These are phyloP conservation scores for Benitochromis conjunctus DNA, from an alignment of 2,113 vertebrate species.

Conservation along the genomic window DNA sequence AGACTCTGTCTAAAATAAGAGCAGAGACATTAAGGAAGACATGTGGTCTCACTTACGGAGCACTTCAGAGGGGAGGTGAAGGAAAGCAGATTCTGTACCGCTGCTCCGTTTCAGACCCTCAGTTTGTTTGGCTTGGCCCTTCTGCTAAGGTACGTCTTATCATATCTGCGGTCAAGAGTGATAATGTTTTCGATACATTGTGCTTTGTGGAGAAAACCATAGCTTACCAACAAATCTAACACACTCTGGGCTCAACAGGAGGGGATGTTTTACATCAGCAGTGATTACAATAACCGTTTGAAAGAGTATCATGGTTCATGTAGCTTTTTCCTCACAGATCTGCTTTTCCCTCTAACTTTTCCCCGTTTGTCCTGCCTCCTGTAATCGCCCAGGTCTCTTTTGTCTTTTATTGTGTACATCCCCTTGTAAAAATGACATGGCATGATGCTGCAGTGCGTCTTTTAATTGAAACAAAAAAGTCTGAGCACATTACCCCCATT, in stretches of 20 bases:
- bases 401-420: not conserved
- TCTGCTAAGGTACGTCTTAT: not conserved
- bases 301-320: not conserved
- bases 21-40: not conserved
- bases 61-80: not conserved
- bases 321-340: not conserved
- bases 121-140: slow-evolving; percentile 24
- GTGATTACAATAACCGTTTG: not conserved
- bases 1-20: not conserved
- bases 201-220: slow-evolving; percentile 6
- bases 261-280: not conserved
- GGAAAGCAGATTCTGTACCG: not conserved
- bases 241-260: not conserved
- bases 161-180: not conserved
- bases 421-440: not conserved
- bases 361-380: not conserved
- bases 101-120: not conserved
- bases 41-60: not conserved
- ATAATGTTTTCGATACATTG: slow-evolving; percentile 27
- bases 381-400: not conserved
- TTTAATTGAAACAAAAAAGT: no score
- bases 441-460: no score
- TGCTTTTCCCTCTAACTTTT: not conserved
- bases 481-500: no score
- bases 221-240: not conserved